These are phyloP conservation scores for Lypha dubia DNA, from an alignment of 2,888 invertebrate genomes.

Conservation along the genomic window DNA sequence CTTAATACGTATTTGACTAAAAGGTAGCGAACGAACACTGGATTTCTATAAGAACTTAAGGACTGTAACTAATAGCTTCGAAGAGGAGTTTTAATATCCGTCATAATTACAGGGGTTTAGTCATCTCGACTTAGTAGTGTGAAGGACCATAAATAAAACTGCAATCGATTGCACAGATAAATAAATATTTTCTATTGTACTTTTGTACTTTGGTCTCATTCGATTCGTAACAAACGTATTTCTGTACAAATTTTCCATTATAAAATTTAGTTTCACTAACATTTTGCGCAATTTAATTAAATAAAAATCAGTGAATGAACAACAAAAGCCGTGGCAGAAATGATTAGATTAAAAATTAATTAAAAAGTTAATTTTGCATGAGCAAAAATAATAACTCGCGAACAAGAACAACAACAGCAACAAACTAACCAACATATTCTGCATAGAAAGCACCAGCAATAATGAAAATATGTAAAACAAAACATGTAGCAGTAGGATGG, in stretches of 20 bases:
- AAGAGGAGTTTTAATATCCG: no score
- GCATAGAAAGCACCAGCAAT: background rate
- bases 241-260: background rate
- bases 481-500: background rate
- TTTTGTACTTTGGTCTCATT: background rate
- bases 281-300: constrained; percentile 3
- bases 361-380: constrained; percentile 59
- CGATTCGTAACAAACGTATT: background rate
- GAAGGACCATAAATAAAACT: no score
- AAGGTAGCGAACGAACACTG: no score
- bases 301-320: constrained; percentile 32
- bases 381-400: constrained; percentile 17
- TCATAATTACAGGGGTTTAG: no score
- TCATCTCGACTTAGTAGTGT: no score
- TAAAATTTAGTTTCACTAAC: background rate
- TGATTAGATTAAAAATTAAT: constrained; percentile 66
- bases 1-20: no score
- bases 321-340: constrained; percentile 20
- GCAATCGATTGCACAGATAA: no score
- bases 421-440: background rate
- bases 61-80: no score
- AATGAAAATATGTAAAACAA: constrained; percentile 17
- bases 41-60: no score
- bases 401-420: constrained; percentile 26
- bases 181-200: no score